A percentile compares a stretch with the other conserved stretches of the same genome.
Conservation (phyloP, 2,113 vertebrate species). For the Oenanthe melanoleuca region DNA sequence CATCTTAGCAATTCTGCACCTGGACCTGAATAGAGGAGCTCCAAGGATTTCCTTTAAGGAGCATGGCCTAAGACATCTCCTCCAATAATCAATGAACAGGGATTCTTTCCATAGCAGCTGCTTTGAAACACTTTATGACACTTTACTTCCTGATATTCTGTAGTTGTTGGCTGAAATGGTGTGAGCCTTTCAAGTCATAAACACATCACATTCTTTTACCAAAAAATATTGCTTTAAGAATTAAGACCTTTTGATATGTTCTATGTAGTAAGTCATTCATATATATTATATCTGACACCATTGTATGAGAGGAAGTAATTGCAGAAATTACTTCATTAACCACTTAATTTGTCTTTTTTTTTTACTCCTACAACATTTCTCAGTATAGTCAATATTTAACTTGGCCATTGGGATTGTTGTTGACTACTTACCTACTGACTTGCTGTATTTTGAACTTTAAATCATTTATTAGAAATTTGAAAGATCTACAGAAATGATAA, state of each 20-base stretch:
- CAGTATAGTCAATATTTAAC: neutral
- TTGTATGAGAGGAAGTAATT: neutral
- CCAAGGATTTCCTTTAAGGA: neutral
- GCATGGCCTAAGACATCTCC: neutral
- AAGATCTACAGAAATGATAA: neutral
- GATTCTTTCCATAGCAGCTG: neutral
- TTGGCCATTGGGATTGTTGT: neutral
- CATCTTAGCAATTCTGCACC: rapidly evolving
- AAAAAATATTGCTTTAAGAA: neutral
- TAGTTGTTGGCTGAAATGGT: neutral
- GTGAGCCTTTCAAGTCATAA: neutral
- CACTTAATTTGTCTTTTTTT: neutral
- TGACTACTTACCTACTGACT: neutral
- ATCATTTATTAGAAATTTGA: neutral
- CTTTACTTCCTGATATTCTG: neutral
- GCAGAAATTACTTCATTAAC: neutral
- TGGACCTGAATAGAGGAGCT: neutral
- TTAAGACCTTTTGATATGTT: neutral
- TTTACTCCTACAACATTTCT: neutral
- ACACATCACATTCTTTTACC: neutral
- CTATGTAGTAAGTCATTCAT: neutral
- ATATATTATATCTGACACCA: neutral
- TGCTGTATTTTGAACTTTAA: neutral
- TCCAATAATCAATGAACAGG: neutral
- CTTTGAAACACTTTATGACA: no score